These are phyloP conservation scores for Heliornis fulica DNA, from an alignment of 2,113 vertebrate species.

Conservation along the genomic window DNA sequence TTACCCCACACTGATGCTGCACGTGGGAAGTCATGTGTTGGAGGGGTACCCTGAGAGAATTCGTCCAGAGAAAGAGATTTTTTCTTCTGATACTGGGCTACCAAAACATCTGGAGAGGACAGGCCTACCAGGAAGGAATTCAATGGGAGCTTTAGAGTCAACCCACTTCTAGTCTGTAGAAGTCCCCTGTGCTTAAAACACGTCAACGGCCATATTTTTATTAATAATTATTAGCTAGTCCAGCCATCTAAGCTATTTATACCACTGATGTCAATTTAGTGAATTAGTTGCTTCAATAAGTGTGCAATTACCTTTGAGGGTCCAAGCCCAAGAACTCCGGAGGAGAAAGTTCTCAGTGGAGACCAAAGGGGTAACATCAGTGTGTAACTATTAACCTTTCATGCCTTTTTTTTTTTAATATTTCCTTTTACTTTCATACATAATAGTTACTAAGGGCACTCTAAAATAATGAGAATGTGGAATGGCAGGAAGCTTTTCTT, in stretches of 20 bases:
- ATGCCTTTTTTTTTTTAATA: background rate
- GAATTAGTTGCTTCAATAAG: background rate
- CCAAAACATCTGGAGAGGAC: background rate
- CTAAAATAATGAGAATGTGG: background rate
- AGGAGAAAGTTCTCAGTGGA: background rate
- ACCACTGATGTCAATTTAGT: background rate
- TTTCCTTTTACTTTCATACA: background rate
- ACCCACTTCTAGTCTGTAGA: background rate
- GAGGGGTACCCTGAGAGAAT: background rate
- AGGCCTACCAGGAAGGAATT: background rate
- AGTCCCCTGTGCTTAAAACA: background rate
- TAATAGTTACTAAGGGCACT: background rate
- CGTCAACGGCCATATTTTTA: background rate
- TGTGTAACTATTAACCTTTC: background rate
- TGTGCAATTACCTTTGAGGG: background rate
- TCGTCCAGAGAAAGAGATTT: background rate
- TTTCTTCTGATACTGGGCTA: background rate
- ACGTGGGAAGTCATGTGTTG: fast-evolving
- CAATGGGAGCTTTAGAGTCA: background rate
- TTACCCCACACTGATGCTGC: background rate
- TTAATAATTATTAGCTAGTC: background rate
- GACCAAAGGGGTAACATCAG: background rate
- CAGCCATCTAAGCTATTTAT: background rate
- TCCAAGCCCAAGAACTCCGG: background rate
- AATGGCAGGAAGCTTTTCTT: background rate